These are phyloP conservation scores for Drosophila meridiana DNA, from an alignment of 2,888 invertebrate genomes.

Conservation along the genomic window DNA sequence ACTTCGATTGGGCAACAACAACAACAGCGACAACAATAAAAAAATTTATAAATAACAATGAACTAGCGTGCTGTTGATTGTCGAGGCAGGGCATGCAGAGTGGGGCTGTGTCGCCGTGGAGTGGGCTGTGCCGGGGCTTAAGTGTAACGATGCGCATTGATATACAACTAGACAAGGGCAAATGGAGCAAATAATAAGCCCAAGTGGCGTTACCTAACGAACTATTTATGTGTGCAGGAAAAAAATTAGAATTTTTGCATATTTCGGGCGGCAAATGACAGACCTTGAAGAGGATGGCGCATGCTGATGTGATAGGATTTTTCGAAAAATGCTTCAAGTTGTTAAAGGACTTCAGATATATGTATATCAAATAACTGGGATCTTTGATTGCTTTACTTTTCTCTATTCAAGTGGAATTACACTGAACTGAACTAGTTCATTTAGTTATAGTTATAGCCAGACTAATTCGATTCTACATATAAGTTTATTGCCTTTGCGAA, in stretches of 20 bases:
- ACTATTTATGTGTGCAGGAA: neutral
- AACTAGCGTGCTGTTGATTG: conserved; percentile 13
- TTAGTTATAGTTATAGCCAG: no score
- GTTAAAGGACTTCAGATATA: no score
- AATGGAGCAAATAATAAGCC: conserved; percentile 1
- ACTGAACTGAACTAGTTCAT: no score
- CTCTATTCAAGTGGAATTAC: no score
- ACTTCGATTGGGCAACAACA: conserved; percentile 32
- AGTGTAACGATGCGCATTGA: conserved; percentile 15
- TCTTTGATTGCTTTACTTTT: no score
- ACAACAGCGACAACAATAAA: neutral
- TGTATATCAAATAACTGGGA: no score
- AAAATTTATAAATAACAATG: conserved; percentile 50
- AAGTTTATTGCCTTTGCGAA: no score
- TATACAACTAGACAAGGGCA: conserved; percentile 17
- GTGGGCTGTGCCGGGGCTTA: neutral
- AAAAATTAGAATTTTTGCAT: neutral
- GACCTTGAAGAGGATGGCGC: neutral
- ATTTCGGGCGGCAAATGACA: neutral
- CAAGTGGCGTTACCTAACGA: neutral
- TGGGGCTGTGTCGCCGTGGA: neutral
- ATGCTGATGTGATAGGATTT: neutral
- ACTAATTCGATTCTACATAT: no score
- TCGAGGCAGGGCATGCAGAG: neutral
- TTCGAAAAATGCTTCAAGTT: neutral